Evolutionary conservation across 2,888 invertebrate genomes (phyloP).

Genomic region (Metallyticus violacea): DNA sequence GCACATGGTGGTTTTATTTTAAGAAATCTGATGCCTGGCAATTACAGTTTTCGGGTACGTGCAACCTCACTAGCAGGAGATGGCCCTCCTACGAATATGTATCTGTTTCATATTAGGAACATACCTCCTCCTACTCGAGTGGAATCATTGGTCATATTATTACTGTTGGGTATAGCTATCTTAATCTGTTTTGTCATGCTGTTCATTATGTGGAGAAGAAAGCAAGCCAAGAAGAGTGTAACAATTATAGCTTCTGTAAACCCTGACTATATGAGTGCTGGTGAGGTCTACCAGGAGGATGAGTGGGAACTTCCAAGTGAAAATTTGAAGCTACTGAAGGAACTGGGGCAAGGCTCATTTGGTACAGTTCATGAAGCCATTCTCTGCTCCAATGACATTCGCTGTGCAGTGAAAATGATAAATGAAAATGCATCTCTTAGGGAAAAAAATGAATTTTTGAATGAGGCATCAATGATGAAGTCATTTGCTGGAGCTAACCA

Average conservation of each 20-base stretch:
- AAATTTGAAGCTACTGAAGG: slow-evolving; percentile 54
- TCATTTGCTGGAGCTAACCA: slow-evolving; percentile 61
- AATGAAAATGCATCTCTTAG: slow-evolving; percentile 55
- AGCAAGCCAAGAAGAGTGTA: slow-evolving; percentile 41
- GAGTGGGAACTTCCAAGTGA: slow-evolving; percentile 54
- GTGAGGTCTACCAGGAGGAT: slow-evolving; percentile 20
- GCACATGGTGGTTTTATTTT: slow-evolving; percentile 11
- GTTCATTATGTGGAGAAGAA: neutral
- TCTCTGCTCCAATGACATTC: slow-evolving; percentile 44
- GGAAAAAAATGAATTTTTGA: slow-evolving; percentile 61
- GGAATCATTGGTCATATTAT: neutral
- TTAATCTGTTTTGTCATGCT: neutral
- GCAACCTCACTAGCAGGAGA: slow-evolving; percentile 77
- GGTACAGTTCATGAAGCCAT: slow-evolving; percentile 68
- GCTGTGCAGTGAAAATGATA: slow-evolving; percentile 64
- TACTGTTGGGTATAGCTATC: neutral
- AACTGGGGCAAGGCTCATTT: slow-evolving; percentile 70
- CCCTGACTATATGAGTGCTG: slow-evolving; percentile 59
- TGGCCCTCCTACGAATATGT: slow-evolving; percentile 45
- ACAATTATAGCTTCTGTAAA: slow-evolving; percentile 58
- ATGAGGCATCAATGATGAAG: slow-evolving; percentile 74
- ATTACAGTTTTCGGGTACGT: slow-evolving; percentile 74
- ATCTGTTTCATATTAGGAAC: slow-evolving; percentile 1
- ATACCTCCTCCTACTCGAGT: neutral
- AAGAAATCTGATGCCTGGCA: slow-evolving; percentile 63